Evolutionary conservation across 2,113 vertebrate species (phyloP).

Genomic region (Phyllostomus discolor): DNA sequence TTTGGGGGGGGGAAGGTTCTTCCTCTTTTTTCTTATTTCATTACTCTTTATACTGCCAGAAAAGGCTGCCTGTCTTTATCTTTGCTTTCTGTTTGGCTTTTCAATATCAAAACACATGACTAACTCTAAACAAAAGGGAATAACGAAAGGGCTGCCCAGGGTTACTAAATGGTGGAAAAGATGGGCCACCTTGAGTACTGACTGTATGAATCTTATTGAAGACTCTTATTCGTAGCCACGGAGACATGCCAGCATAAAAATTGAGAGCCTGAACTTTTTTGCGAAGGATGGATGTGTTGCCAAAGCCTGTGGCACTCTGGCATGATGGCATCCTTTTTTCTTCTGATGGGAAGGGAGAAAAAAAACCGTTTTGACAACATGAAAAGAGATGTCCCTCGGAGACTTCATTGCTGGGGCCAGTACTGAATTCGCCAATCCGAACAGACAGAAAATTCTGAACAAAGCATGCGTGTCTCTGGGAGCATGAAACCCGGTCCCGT

Average conservation of each 20-base stretch:
- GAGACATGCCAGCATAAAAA: not conserved
- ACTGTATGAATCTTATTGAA: not conserved
- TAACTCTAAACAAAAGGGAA: not conserved
- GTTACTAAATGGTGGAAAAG: not conserved
- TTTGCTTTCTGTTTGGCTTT: not conserved
- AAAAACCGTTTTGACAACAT: not conserved
- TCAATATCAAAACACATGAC: not conserved
- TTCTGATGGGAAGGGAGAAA: not conserved
- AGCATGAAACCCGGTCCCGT: slow-evolving; percentile 6
- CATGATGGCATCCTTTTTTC: not conserved
- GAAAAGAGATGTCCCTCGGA: not conserved
- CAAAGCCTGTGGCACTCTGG: not conserved
- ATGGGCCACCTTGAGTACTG: not conserved
- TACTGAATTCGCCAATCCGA: not conserved
- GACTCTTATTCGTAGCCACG: not conserved
- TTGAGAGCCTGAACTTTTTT: not conserved
- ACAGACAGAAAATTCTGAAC: slow-evolving; percentile 28
- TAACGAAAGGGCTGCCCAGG: not conserved
- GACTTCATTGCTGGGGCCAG: not conserved
- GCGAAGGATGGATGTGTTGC: not conserved
- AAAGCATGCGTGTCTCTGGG: slow-evolving; percentile 1
- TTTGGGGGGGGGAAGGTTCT: not conserved
- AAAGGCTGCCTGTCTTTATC: not conserved
- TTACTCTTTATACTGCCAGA: not conserved
- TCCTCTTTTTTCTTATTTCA: not conserved